Evolutionary conservation across 2,888 invertebrate genomes (phyloP).

Genomic region (Coenonympha arcania): DNA sequence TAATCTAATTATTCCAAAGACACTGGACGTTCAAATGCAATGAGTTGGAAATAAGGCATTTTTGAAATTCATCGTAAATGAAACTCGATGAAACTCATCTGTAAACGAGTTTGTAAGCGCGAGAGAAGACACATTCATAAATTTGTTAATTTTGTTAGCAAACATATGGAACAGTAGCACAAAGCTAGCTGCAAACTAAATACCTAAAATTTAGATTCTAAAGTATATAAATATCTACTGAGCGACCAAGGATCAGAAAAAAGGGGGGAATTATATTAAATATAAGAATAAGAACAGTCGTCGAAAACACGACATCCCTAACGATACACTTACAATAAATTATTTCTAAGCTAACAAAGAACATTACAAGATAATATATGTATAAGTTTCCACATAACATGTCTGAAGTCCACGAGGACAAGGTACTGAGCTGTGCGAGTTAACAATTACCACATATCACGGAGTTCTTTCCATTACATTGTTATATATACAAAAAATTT

Average conservation of each 20-base stretch:
- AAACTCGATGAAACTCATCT: not conserved
- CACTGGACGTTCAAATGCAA: slow-evolving; percentile 13
- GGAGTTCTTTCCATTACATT: slow-evolving; percentile 46
- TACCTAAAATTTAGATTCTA: slow-evolving; percentile 23
- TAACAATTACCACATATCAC: slow-evolving; percentile 33
- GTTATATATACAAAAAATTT: slow-evolving; percentile 43
- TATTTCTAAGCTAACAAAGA: slow-evolving; percentile 67
- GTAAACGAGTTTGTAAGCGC: slow-evolving; percentile 17
- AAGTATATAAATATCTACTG: too few species aligned
- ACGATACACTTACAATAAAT: slow-evolving; percentile 66
- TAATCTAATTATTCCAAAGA: slow-evolving; percentile 20
- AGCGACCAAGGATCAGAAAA: slow-evolving; percentile 63
- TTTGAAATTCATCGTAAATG: not conserved
- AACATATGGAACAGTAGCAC: slow-evolving; percentile 31
- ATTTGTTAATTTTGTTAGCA: slow-evolving; percentile 26
- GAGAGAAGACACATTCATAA: slow-evolving; percentile 29
- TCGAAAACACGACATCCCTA: slow-evolving; percentile 61
- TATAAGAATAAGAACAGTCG: slow-evolving; percentile 42
- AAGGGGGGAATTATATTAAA: slow-evolving; percentile 40
- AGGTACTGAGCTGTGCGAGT: slow-evolving; percentile 67
- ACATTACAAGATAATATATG: slow-evolving; percentile 50
- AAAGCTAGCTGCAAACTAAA: slow-evolving; percentile 38
- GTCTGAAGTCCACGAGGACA: slow-evolving; percentile 58
- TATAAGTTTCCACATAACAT: slow-evolving; percentile 51
- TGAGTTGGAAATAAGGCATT: slow-evolving; percentile 16